phyloP scores from a whole-genome alignment of 2,888 invertebrate species.

The Sinodicranocentrus sp. region DNA sequence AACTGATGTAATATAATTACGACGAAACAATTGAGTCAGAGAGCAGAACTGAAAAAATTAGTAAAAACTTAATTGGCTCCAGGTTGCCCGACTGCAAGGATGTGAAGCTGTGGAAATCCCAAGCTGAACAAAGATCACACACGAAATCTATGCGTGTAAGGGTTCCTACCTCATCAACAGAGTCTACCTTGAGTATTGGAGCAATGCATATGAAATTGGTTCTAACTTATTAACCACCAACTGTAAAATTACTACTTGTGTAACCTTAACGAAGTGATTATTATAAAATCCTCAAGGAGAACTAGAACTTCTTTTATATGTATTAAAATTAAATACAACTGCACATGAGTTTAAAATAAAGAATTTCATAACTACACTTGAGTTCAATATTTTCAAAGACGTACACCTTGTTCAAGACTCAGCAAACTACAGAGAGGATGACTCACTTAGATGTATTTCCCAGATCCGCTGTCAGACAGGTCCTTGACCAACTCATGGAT shows the following conservation, averaged over 20 bases:
- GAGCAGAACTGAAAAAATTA: too few species aligned
- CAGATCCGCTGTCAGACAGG: conserved; percentile 31
- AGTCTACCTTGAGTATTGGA: too few species aligned
- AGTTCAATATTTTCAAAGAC: background rate
- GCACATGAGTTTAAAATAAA: background rate
- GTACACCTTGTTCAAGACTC: too few species aligned
- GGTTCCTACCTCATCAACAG: too few species aligned
- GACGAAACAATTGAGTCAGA: too few species aligned
- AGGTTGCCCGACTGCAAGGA: too few species aligned
- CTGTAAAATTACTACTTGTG: background rate
- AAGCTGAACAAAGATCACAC: too few species aligned
- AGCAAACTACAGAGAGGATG: background rate
- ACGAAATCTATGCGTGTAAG: too few species aligned
- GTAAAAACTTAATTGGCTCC: too few species aligned
- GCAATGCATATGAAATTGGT: too few species aligned
- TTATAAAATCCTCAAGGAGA: background rate
- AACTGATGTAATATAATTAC: too few species aligned
- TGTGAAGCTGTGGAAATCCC: too few species aligned
- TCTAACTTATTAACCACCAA: background rate
- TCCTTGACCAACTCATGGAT: conserved; percentile 62
- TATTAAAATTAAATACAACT: background rate
- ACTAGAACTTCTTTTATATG: background rate
- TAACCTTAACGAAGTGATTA: background rate
- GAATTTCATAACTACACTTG: background rate
- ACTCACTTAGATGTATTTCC: conserved; percentile 19